Conservation (phyloP, 2,888 invertebrate species). For the Lithophane semibrunnea region DNA sequence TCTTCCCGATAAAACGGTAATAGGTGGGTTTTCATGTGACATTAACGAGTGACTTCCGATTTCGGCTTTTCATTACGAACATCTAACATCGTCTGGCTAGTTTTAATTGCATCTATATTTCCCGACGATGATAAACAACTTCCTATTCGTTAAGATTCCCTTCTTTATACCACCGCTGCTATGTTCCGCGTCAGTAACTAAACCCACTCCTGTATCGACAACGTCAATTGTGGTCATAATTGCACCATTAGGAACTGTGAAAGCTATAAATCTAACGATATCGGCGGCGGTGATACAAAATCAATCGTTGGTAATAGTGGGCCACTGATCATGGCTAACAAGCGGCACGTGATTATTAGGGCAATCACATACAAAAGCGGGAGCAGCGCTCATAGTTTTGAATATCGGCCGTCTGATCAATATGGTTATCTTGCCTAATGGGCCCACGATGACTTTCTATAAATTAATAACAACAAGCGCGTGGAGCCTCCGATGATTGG, state of each 20-base stretch:
- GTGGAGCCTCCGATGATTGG: conserved; percentile 83
- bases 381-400: conserved; percentile 74
- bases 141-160: conserved; percentile 67
- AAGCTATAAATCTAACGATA: conserved; percentile 84
- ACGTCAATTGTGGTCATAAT: conserved; percentile 79
- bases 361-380: conserved; percentile 84
- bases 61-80: conserved; percentile 71
- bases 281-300: conserved; percentile 79
- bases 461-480: conserved; percentile 89
- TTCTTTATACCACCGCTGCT: conserved; percentile 57
- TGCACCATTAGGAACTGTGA: conserved; percentile 84
- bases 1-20: conserved; percentile 79
- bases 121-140: conserved; percentile 70
- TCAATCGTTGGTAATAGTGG: conserved; percentile 83
- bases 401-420: conserved; percentile 85
- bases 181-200: conserved; percentile 58
- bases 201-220: conserved; percentile 67
- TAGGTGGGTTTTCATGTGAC: conserved; percentile 75
- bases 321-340: conserved; percentile 86
- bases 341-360: conserved; percentile 88
- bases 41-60: conserved; percentile 83
- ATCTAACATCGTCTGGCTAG: conserved; percentile 61
- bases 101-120: conserved; percentile 74
- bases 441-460: conserved; percentile 89
- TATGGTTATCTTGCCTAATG: conserved; percentile 88